Base-by-base conservation (phyloP, 2,888 invertebrate species). In the Abrostola triplasia region DNA sequence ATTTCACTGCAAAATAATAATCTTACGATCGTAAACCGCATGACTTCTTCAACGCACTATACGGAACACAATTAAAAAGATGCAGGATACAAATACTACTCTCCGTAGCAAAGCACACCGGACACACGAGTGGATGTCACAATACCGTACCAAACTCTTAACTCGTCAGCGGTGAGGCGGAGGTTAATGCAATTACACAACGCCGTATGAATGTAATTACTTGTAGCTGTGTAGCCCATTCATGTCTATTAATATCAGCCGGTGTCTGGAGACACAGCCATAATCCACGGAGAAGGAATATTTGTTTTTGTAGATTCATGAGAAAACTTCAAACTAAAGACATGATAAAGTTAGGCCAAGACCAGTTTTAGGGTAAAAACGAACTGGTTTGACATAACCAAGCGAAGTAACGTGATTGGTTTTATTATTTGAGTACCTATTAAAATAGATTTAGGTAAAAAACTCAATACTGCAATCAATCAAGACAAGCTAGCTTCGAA, bases 171-270 rank as follows among this genome's bases (percentile, higher is more conserved):
- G 49, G 47, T 10, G 47, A 35, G 41, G 37, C 44, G 51, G 80
- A 84, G 82, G 84, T 82, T 84, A 85, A 82, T 83, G 73, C 81
- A 83, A 82, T 80, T 78, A 82, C 77, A 80, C 77, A 70, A 73
- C 70, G 24, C 24, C 24, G 64, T 76, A 80, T 84, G 85, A 85
- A 87, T 88, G 88, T 88, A 88, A 90, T 88, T 87, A 87, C 81
- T 80, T 77, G 77, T 51, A 59, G 64, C 70, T 63, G 67, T 81
- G 79, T 82, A 77, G 75, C 77, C 86, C 88, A 90, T 89, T 90
- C 88, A 88, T 75, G 73, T 74, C 85, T 90, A 90, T 87, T 84
- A 83, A 85, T 89, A 90, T 68, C 65, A 63, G 69, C 52, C 58
- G 68, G 77, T 70, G 78, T 80, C 83, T 76, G 0, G 61, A 71